Conservation (phyloP, 2,113 vertebrate species). For the Ramphastos sulfuratus region DNA sequence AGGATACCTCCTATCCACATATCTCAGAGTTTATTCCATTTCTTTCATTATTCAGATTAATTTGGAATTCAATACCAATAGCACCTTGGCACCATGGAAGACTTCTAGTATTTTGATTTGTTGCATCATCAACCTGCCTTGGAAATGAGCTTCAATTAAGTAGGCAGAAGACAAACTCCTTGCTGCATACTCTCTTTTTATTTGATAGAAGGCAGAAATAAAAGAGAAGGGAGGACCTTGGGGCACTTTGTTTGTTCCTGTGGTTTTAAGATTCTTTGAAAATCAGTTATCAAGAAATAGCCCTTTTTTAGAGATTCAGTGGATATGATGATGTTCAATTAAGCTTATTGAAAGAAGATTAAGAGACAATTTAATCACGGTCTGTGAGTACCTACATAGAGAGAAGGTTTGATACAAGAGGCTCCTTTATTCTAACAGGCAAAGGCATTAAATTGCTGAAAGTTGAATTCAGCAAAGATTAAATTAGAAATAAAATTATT, state of each 20-base stretch:
- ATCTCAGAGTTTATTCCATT: neutral
- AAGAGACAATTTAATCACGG: slow-evolving; percentile 41
- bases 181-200: neutral
- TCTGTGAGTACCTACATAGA: neutral
- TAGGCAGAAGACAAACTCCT: neutral
- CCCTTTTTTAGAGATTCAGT: neutral
- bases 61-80: slow-evolving; percentile 3
- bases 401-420: slow-evolving; percentile 19
- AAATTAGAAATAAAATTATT: neutral
- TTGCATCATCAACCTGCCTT: neutral
- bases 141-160: neutral
- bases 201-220: neutral
- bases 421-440: neutral
- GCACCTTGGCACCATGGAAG: neutral
- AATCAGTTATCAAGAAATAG: neutral
- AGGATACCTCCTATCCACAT: neutral
- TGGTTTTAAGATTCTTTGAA: neutral
- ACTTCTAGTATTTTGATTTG: slow-evolving; percentile 7
- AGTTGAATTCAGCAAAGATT: neutral
- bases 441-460: neutral
- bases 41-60: neutral
- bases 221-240: neutral
- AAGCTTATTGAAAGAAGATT: slow-evolving; percentile 6
- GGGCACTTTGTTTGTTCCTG: neutral
- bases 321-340: neutral